These are phyloP conservation scores for Hippocampus zosterae DNA, from an alignment of 2,113 vertebrate genomes.

Conservation along the genomic window DNA sequence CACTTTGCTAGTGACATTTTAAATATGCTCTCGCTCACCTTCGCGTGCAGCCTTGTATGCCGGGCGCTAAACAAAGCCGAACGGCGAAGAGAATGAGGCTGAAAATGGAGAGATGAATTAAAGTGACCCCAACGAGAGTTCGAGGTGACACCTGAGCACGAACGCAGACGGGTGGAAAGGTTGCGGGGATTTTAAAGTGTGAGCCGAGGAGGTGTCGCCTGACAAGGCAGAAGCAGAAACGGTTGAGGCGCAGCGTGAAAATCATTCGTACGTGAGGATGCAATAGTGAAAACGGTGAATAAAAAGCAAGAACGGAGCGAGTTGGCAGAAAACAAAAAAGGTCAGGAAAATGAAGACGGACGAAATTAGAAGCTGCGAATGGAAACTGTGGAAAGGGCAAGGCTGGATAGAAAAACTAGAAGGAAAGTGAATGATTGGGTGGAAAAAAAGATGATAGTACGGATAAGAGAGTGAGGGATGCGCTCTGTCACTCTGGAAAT, in stretches of 20 bases:
- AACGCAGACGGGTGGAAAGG: constrained; percentile 6
- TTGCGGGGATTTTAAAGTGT: constrained; percentile 9
- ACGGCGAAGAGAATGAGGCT: constrained; percentile 23
- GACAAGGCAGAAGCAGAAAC: constrained; percentile 15
- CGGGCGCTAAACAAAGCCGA: constrained; percentile 63
- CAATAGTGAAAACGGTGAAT: constrained; percentile 12
- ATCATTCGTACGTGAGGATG: constrained; percentile 19
- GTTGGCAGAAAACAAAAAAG: constrained; percentile 8
- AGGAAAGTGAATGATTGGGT: constrained; percentile 11
- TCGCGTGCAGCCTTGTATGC: constrained; percentile 61
- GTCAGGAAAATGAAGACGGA: constrained; percentile 19
- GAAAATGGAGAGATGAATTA: constrained; percentile 31
- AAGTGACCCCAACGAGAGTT: constrained; percentile 35
- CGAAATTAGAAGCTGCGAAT: constrained; percentile 25
- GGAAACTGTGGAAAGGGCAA: constrained; percentile 47
- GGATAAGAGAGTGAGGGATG: constrained; percentile 38
- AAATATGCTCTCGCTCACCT: constrained; percentile 70
- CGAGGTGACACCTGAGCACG: constrained; percentile 22
- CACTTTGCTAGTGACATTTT: constrained; percentile 74
- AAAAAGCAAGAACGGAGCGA: constrained; percentile 25
- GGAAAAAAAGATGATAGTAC: constrained; percentile 10
- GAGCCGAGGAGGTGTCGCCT: not conserved
- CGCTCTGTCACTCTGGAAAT: constrained; percentile 49
- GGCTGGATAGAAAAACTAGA: constrained; percentile 31
- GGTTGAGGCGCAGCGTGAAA: not conserved